Base-by-base conservation (phyloP, 1,140 invertebrate genomes). In the Drosophila seguyi region DNA sequence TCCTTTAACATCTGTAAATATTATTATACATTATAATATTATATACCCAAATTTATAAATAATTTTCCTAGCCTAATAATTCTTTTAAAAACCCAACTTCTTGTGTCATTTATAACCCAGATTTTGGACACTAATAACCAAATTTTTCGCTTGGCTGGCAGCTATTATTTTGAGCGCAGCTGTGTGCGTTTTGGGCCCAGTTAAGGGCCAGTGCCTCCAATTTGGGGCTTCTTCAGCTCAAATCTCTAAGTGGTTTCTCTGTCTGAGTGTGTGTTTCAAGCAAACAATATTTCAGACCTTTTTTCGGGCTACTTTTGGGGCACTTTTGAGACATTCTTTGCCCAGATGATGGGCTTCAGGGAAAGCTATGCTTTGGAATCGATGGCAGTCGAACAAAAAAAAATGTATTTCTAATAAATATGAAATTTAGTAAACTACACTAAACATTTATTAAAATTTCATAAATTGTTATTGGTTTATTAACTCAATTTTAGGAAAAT, bases 211-310 rank as follows among this genome's bases (percentile, higher is more conserved):
- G 3, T 25, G 13, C 14, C 22, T 47, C 25, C 31, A 22, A 31
- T 47, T 59, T 47, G 41, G 42, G 27, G 41, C 31, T 36, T 61
- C 58, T 13, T 36, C 48, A 6, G 31, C 31, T 36, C 48, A 16
- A 14, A 8, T 38, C 8, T n/a, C 18, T 59, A 59, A 62, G 60
- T 62, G 53, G 60, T 42, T 42, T 42, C 18, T 42, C 41, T 13
- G 10, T 6, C 8, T 22, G 11, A n/a, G 45, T 22, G 13, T 29
- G 22, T 62, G 29, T 62, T 27, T 27, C n/a, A 57, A 41, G 20
- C 53, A 62, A 62, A 59, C 53, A 59, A 10, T 59, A n/a, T 41
- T 39, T 59, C n/a, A 14, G 60, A n/a, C 14, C 34, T 31, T 41
- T 13, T 22, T 36, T 39, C 1, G 20, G 20, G 27, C 13, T 18